These are phyloP conservation scores for Helostoma temminkii DNA, from an alignment of 2,797 vertebrate genomes.

Conservation along the genomic window DNA sequence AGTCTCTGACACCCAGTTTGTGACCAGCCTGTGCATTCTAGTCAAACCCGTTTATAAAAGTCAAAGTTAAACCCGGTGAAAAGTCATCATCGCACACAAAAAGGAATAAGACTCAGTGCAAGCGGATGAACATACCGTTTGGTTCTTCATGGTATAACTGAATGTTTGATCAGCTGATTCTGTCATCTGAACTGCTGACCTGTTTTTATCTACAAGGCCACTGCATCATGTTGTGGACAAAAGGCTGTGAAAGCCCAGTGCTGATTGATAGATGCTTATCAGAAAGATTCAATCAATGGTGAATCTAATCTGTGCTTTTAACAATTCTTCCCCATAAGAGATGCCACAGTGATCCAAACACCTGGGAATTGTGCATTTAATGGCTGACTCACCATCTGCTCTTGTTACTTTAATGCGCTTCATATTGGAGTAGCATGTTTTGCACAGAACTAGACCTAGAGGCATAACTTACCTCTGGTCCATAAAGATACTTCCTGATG, in stretches of 20 bases:
- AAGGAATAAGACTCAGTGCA: too few relatives aligned
- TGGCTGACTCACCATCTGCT: conserved; percentile 10
- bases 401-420: conserved; percentile 11
- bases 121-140: not conserved
- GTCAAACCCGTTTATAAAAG: conserved; percentile 23
- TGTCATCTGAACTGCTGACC: conserved; percentile 6
- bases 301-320: conserved; percentile 26
- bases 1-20: conserved; percentile 13
- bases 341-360: conserved; percentile 12
- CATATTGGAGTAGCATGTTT: not conserved
- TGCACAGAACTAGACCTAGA: conserved; percentile 3
- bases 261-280: conserved; percentile 32
- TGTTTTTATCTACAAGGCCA: conserved; percentile 2
- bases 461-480: not conserved
- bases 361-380: conserved; percentile 15
- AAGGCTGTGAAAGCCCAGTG: conserved; percentile 1
- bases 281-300: conserved; percentile 35
- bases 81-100: not conserved
- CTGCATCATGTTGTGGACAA: conserved; percentile 23
- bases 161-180: conserved; percentile 8
- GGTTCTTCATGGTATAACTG: not conserved
- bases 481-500: not conserved
- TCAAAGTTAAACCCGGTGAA: conserved; percentile 20
- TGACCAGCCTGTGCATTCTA: not conserved
- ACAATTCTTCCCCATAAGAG: too few relatives aligned